A percentile compares a stretch with the other conserved stretches of the same genome.
Evolutionary conservation across 1,140 invertebrate genomes (phyloP).

Genomic region (Philaenus spumarius): DNA sequence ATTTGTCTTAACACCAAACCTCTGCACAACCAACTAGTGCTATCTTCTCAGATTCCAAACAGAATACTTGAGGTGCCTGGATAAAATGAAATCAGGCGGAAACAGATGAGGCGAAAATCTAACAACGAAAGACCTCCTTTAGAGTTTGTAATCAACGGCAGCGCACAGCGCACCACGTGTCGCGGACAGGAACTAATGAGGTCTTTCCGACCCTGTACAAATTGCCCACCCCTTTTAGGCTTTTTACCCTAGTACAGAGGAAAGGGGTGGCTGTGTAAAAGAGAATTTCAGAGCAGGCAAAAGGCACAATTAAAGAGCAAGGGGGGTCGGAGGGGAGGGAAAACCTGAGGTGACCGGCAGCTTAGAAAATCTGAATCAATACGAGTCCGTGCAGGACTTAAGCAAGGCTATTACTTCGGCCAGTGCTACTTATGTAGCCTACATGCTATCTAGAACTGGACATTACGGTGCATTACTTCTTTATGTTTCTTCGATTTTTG

Average conservation of each 20-base stretch:
- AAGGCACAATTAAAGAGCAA: constrained; percentile 19
- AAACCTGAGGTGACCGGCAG: constrained; percentile 7
- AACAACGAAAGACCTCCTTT: constrained; percentile 1
- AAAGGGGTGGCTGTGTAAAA: constrained; percentile 16
- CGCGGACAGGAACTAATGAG: constrained; percentile 24
- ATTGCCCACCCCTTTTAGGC: constrained; percentile 4
- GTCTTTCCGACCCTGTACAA: constrained; percentile 12
- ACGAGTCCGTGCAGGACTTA: neutral
- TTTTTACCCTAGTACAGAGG: neutral
- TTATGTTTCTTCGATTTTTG: no score
- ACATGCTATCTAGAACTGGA: neutral
- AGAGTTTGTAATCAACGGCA: constrained; percentile 10
- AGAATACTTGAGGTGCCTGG: neutral
- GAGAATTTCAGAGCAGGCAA: constrained; percentile 22
- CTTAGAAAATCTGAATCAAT: constrained; percentile 17
- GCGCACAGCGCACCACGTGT: constrained; percentile 16
- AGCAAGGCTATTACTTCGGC: neutral
- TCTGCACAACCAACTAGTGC: no score
- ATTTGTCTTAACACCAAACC: no score
- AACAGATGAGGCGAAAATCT: no score
- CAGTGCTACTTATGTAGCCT: neutral
- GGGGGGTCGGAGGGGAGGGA: neutral
- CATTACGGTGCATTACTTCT: no score
- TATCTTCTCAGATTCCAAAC: no score
- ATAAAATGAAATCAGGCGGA: no score